phyloP scores from a whole-genome alignment of 2,888 invertebrate genomes.

The Buathra laborator region DNA sequence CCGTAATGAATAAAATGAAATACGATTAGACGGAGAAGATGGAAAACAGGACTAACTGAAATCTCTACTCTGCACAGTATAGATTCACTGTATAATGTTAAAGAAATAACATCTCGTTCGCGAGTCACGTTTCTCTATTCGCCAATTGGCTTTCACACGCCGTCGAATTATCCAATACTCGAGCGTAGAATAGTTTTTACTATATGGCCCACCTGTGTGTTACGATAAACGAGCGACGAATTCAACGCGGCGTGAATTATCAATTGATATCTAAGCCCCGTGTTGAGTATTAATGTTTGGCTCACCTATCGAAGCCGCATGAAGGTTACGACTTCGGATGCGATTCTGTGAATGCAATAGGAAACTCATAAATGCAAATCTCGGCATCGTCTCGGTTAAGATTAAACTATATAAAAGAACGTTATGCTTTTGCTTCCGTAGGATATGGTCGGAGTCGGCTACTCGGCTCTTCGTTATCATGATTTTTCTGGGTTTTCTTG shows the following conservation, averaged over 20 bases:
- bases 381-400: slow-evolving; percentile 19
- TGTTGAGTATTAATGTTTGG: slow-evolving; percentile 40
- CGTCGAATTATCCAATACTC: not conserved
- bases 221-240: slow-evolving; percentile 32
- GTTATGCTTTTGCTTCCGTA: slow-evolving; percentile 41
- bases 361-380: slow-evolving; percentile 52
- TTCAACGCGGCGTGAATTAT: slow-evolving; percentile 52
- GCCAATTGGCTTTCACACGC: slow-evolving; percentile 21
- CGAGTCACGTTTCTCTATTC: not conserved
- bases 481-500: slow-evolving; percentile 39
- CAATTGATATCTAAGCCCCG: slow-evolving; percentile 22
- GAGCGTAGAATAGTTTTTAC: slow-evolving; percentile 15
- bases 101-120: not conserved
- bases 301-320: slow-evolving; percentile 16
- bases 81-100: not conserved
- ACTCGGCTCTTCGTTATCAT: slow-evolving; percentile 33
- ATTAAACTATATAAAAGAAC: slow-evolving; percentile 61
- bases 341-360: slow-evolving; percentile 20
- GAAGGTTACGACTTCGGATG: slow-evolving; percentile 52
- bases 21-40: not conserved
- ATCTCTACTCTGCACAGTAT: not conserved
- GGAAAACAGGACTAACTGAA: not conserved
- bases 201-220: not conserved
- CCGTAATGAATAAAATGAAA: not conserved
- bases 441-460: slow-evolving; percentile 36